Conservation (phyloP, 2,888 invertebrate genomes). For the Latrodectus elegans region DNA sequence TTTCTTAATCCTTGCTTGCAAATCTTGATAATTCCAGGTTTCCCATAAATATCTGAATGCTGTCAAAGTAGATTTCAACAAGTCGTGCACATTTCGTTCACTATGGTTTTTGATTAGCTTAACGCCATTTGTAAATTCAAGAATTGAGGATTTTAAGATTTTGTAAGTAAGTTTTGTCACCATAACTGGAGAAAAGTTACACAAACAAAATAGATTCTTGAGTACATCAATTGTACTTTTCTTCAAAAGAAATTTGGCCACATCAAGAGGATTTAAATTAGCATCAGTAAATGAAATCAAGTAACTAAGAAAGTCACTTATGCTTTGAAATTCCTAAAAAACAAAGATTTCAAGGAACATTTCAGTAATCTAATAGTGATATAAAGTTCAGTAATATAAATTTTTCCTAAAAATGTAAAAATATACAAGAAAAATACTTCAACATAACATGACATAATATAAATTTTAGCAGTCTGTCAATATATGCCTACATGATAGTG, state of each 20-base stretch:
- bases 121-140: constrained; percentile 44
- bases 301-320: constrained; percentile 25
- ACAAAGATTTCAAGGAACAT: neutral
- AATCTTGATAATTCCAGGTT: constrained; percentile 86
- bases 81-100: constrained; percentile 74
- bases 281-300: constrained; percentile 8
- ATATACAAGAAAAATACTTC: neutral
- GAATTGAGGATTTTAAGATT: constrained; percentile 45
- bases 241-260: constrained; percentile 8
- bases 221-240: neutral
- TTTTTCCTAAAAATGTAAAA: too few relatives aligned
- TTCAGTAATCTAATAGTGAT: too few relatives aligned
- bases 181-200: neutral
- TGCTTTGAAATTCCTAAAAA: constrained; percentile 12
- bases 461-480: too few relatives aligned
- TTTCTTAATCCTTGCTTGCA: constrained; percentile 81
- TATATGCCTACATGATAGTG: too few relatives aligned
- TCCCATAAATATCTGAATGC: constrained; percentile 35
- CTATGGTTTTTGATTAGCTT: neutral
- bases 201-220: constrained; percentile 12
- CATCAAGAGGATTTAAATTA: constrained; percentile 6
- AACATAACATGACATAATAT: too few relatives aligned
- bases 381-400: neutral
- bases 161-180: constrained; percentile 45
- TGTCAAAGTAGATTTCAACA: constrained; percentile 77